A percentile compares a stretch with the other conserved stretches of the same genome.
Conservation (phyloP, 2,888 invertebrate genomes). For the Agonopterix arenella region DNA sequence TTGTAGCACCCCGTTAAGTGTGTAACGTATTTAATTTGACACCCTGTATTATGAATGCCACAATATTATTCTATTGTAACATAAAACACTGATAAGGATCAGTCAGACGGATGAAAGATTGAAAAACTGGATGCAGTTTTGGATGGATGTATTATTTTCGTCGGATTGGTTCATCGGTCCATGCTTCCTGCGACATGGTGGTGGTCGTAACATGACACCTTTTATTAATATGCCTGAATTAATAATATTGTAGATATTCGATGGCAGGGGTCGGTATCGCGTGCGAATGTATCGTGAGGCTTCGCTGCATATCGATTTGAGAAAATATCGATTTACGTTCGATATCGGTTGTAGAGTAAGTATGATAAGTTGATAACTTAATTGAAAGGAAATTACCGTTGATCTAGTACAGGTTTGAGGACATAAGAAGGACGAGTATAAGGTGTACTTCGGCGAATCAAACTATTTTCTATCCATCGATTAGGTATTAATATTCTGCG, state of each 20-base stretch:
- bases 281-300: slow-evolving; percentile 70
- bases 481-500: too few species aligned
- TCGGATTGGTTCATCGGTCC: slow-evolving; percentile 61
- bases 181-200: slow-evolving; percentile 72
- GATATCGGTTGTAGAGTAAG: too few species aligned
- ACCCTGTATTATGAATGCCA: neutral
- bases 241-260: slow-evolving; percentile 70
- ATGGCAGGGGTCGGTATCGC: slow-evolving; percentile 60
- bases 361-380: too few species aligned
- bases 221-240: slow-evolving; percentile 73
- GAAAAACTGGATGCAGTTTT: slow-evolving; percentile 44
- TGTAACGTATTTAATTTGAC: too few species aligned
- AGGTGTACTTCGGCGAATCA: too few species aligned
- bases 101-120: neutral
- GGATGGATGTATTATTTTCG: slow-evolving; percentile 63
- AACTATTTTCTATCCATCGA: too few species aligned
- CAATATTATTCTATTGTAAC: neutral
- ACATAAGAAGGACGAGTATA: too few species aligned
- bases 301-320: slow-evolving; percentile 55
- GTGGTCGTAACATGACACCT: slow-evolving; percentile 72
- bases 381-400: too few species aligned
- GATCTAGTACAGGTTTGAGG: too few species aligned
- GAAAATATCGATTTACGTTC: slow-evolving; percentile 62
- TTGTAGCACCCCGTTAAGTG: too few species aligned
- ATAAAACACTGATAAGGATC: neutral